phyloP scores from a whole-genome alignment of 2,113 vertebrate genomes.

The Prunella fulvescens region DNA sequence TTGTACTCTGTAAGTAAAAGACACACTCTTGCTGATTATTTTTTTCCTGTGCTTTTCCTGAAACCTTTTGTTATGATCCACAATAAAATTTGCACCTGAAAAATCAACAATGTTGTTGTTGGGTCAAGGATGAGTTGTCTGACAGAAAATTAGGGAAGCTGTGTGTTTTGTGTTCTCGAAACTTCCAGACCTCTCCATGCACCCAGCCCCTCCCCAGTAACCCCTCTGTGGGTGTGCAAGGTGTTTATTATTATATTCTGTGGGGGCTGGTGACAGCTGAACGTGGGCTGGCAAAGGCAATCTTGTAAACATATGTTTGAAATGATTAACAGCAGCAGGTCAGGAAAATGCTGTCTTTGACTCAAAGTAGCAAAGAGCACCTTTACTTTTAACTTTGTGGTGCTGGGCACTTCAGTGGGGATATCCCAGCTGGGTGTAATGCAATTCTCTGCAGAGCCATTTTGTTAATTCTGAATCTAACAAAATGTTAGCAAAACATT shows the following conservation, averaged over 20 bases:
- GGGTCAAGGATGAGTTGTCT: not conserved
- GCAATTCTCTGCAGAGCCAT: not conserved
- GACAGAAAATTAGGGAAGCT: not conserved
- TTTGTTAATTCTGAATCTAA: not conserved
- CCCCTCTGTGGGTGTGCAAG: not conserved
- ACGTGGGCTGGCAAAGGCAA: constrained; percentile 14
- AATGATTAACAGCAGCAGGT: not conserved
- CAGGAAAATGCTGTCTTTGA: not conserved
- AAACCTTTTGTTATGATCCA: constrained; percentile 31
- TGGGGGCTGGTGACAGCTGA: constrained; percentile 46
- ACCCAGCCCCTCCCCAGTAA: not conserved
- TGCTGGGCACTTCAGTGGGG: not conserved
- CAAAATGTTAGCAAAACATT: not conserved
- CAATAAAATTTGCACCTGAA: constrained; percentile 55
- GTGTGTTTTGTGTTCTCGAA: not conserved
- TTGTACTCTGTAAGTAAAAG: not conserved
- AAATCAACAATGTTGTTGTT: not conserved
- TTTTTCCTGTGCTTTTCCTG: constrained; percentile 8
- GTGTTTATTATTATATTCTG: constrained; percentile 39
- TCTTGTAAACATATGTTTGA: not conserved
- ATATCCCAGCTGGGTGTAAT: not conserved
- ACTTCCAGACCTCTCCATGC: not conserved
- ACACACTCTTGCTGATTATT: not conserved
- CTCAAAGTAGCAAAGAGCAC: not conserved
- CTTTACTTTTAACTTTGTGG: not conserved